Evolutionary conservation across 2,888 invertebrate species (phyloP), one percentile per base, ranked within the genome.

Genomic region (Andrena hattorfiana): DNA sequence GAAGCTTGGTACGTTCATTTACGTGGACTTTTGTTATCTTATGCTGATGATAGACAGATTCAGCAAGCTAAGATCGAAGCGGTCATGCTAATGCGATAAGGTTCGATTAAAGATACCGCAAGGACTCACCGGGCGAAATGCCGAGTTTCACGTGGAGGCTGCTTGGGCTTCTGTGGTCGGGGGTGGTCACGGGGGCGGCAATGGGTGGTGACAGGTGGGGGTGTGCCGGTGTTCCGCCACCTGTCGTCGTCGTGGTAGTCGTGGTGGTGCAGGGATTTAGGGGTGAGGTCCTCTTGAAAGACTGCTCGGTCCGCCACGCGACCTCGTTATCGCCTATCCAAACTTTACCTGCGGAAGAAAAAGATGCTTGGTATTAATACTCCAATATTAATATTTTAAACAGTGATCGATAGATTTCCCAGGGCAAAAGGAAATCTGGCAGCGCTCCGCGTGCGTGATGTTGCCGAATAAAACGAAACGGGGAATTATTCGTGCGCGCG

Each of bases 301-400:
- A 89, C 85, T 92, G 92, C 67, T 94, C 93, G 75, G 92, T 92
- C 79, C 92, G 92, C 94, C 94, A 94, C 89, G 92, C 87, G 66
- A 91, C 91, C 74, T 94, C 94, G 89, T 89, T 93, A 76, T 93
- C 93, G 67, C 92, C 92, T 77, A 93, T 89, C 94, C 94, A 94
- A 77, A 92, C 83, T 90, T 94, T 94, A 67, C 93, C 94, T 94
- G 89, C 7, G 81, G 67, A 77, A 66, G 10, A n/a, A 49, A 7
- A 72, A 16, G n/a, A 30, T 20, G 75, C 49, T 76, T 10, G 2
- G 16, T 20, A n/a, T 70, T 48, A 49, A 81, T 73, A 20, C 0
- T 2, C 7, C 26, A 16, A 23, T 56, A 26, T 56, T 42, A 42
- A 42, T 42, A 42, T 5, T 42, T 16, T 42, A 42, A 42, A 42